phyloP scores from a whole-genome alignment of 1,140 invertebrate genomes.

The Gonioctena quinquepunctata region DNA sequence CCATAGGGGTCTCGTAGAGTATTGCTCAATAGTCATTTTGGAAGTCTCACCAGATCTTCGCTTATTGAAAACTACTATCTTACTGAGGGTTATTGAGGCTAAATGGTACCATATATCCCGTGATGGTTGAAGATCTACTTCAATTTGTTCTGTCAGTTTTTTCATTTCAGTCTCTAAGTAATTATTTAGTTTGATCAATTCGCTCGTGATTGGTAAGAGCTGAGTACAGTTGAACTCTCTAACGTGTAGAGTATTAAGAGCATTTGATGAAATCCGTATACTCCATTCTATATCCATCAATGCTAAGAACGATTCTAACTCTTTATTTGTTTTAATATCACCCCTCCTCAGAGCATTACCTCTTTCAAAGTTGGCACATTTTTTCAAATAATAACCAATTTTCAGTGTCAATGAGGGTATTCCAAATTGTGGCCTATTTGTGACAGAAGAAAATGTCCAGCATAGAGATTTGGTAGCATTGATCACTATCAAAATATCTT shows the following conservation, averaged over 20 bases:
- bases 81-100: not conserved
- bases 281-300: not conserved
- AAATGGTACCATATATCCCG: not conserved
- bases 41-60: not conserved
- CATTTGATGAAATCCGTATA: not conserved
- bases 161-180: not conserved
- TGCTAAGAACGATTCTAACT: not conserved
- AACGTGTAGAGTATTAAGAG: not conserved
- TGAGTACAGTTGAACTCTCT: not conserved
- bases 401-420: not conserved
- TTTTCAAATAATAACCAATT: not conserved
- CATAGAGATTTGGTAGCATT: slow-evolving; percentile 2
- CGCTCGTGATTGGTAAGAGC: not conserved
- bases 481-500: slow-evolving; percentile 9
- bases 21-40: not conserved
- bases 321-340: not conserved
- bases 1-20: not conserved
- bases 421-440: not conserved
- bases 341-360: not conserved
- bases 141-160: not conserved
- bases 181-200: not conserved
- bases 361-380: not conserved
- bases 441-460: not conserved
- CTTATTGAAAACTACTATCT: not conserved
- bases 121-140: not conserved